Evolutionary conservation across 1,140 invertebrate species (phyloP).

Genomic region (Lutraria rhynchaena): DNA sequence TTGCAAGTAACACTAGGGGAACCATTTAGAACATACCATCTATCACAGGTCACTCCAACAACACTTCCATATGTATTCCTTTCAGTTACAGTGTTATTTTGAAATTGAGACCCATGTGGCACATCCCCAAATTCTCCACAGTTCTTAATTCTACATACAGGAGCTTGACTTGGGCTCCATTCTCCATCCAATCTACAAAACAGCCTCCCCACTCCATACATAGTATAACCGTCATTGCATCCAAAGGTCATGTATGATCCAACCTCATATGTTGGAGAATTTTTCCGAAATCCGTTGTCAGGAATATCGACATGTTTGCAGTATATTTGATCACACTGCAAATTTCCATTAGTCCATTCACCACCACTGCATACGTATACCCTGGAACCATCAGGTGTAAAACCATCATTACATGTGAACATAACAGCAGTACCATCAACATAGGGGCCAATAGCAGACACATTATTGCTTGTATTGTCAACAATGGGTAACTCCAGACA

Average conservation of each 20-base stretch:
- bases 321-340: not conserved
- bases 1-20: not conserved
- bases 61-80: slow-evolving; percentile 36
- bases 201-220: not conserved
- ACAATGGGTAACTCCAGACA: slow-evolving; percentile 25
- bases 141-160: slow-evolving; percentile 19
- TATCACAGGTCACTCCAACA: slow-evolving; percentile 31
- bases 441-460: not conserved
- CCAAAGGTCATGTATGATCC: slow-evolving; percentile 8
- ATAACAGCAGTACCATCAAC: not conserved
- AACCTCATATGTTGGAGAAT: not conserved
- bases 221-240: slow-evolving; percentile 43
- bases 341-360: slow-evolving; percentile 22
- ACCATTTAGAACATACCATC: slow-evolving; percentile 25
- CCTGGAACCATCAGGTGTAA: not conserved
- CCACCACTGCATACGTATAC: not conserved
- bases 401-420: slow-evolving; percentile 37
- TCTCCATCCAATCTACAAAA: slow-evolving; percentile 21
- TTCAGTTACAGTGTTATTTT: not conserved
- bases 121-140: slow-evolving; percentile 48
- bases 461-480: slow-evolving; percentile 26
- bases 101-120: slow-evolving; percentile 1
- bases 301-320: not conserved
- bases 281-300: slow-evolving; percentile 13
- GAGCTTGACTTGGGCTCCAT: not conserved